phyloP scores from a whole-genome alignment of 2,113 vertebrate genomes.

The Eulacestoma nigropectus region DNA sequence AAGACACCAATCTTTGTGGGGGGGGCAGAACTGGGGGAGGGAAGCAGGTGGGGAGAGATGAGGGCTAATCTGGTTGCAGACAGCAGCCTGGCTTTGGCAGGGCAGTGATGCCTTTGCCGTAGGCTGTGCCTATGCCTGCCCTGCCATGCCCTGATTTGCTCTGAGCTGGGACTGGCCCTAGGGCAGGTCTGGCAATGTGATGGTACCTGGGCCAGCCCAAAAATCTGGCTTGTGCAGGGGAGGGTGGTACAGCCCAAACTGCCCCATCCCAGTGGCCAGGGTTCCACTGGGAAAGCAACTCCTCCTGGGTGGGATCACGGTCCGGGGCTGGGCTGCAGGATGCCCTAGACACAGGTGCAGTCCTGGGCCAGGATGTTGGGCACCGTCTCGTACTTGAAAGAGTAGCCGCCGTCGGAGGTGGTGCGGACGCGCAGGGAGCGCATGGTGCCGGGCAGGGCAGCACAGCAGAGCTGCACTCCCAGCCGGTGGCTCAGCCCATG shows the following conservation, averaged over 20 bases:
- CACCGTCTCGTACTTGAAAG: constrained; percentile 87
- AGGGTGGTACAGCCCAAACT: not conserved
- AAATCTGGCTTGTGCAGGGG: not conserved
- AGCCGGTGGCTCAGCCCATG: constrained; percentile 61
- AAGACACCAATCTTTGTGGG: not conserved
- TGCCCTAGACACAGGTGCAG: constrained; percentile 82
- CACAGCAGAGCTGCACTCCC: constrained; percentile 84
- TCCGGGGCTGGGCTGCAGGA: rapidly evolving
- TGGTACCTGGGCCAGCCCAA: not conserved
- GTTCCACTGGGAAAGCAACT: not conserved
- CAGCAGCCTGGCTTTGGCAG: not conserved
- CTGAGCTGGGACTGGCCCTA: rapidly evolving
- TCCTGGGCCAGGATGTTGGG: constrained; percentile 89
- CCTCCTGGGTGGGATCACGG: not conserved
- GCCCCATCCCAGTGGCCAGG: not conserved
- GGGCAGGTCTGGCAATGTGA: not conserved
- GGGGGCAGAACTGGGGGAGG: not conserved
- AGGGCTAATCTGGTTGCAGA: not conserved
- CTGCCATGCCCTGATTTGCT: rapidly evolving
- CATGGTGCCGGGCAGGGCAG: constrained; percentile 85
- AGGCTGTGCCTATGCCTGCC: not conserved
- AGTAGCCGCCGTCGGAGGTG: constrained; percentile 88
- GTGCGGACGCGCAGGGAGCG: constrained; percentile 84
- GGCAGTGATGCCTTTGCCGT: not conserved
- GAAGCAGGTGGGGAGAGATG: not conserved